phyloP scores from a whole-genome alignment of 2,797 vertebrate genomes.

The Eulemur albifrons region DNA sequence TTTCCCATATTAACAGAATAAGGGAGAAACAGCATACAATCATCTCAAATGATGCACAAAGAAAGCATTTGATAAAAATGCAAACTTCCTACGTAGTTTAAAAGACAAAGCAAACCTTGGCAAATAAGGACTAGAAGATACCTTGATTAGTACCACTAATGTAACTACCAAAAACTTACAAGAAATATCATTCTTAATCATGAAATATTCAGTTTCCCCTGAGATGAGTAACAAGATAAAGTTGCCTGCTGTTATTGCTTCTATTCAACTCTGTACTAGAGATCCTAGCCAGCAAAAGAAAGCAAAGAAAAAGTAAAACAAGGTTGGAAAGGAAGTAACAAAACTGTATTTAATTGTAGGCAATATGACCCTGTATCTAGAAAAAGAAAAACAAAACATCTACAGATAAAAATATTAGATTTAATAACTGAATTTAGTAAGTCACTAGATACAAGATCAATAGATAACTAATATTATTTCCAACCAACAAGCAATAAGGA shows the following conservation, averaged over 20 bases:
- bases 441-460: background rate
- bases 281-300: background rate
- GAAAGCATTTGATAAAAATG: background rate
- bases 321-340: background rate
- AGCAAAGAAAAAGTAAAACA: background rate
- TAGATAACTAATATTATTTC: background rate
- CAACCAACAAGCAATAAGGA: background rate
- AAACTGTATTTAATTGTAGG: background rate
- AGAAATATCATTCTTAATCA: background rate
- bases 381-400: background rate
- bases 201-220: background rate
- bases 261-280: background rate
- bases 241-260: background rate
- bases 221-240: background rate
- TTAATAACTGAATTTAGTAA: background rate
- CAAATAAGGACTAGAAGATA: background rate
- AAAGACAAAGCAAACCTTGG: background rate
- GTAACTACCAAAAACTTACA: background rate
- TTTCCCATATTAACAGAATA: background rate
- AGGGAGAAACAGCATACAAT: background rate
- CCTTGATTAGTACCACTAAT: background rate
- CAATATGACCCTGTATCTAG: background rate
- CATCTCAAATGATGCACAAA: background rate
- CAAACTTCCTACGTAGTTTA: background rate
- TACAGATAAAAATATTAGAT: background rate